Base-by-base conservation (phyloP, 2,797 vertebrate species). In the Esox masquinongy region DNA sequence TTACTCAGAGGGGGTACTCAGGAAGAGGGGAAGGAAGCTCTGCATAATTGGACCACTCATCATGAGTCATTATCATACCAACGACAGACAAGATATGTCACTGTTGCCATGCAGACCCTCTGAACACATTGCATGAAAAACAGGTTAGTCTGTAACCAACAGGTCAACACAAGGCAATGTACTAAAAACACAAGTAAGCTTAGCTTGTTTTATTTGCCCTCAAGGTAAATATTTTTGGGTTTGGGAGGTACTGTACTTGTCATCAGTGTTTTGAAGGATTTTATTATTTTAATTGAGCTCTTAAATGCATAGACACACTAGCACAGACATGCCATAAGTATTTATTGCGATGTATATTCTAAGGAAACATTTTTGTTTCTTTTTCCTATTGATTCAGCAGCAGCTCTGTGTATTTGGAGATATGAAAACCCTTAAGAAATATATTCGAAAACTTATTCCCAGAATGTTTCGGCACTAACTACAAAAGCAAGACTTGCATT, bases 1-100 rank as follows among this genome's bases (percentile, higher is more conserved):
- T 53, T 17, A 43, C 49, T 56, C 17, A 71, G 49, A 19, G 59
- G 61, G 79, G 51, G 73, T 36, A 73, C 43, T 64, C 61, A 39
- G 80, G 68, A 31, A 29, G n/a, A 59, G 19, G 15, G 24, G 53
- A 51, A 50, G 50, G 39, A 79, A 49, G 69, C 17, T 68, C n/a
- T 72, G 53, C 3, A 34, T 56, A 51, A 56, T 77, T 79, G 81
- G 82, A 73, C 56, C 29, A 70, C 49, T 79, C 82, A 83, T 84
- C 75, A 74, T 49, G 70, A 79, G 78, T 82, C 73, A 84, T 84
- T 83, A 88, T 86, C 59, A 39, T 76, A 31, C 75, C 70, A 74
- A 72, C 70, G 79, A 79, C 82, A 81, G 79, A 74, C 70, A 70
- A 12, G 74, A 85, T 83, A 79, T 82, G 85, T 85, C 77, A 80